Percentiles rank a stretch among this genome's conserved stretches.
Conservation (phyloP, 2,888 invertebrate species). For the Megalurothrips usitatus region DNA sequence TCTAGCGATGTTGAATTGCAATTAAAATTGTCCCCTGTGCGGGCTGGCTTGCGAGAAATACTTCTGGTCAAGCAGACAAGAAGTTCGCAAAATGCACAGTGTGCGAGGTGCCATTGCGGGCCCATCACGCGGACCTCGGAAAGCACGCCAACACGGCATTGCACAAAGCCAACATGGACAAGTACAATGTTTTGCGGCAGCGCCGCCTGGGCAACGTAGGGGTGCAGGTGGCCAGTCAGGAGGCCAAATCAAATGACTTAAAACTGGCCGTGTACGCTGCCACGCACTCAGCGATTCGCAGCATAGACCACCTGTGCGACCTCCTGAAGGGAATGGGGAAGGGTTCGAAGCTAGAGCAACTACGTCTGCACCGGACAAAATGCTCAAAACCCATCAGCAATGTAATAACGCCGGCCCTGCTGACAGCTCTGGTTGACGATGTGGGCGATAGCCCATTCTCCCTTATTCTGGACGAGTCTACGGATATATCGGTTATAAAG, state of each 20-base stretch:
- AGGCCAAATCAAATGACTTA: neutral
- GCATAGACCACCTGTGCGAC: neutral
- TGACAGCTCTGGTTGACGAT: constrained; percentile 37
- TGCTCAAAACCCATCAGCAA: constrained; percentile 37
- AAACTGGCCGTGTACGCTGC: neutral
- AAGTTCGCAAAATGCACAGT: neutral
- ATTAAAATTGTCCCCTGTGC: neutral
- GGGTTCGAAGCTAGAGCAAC: constrained; percentile 33
- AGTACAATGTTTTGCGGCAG: neutral
- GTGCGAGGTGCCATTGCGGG: neutral
- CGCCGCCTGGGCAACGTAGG: constrained; percentile 35
- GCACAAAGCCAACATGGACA: neutral
- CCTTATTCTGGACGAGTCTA: constrained; percentile 39
- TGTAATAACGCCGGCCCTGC: constrained; percentile 37
- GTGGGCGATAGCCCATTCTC: constrained; percentile 37
- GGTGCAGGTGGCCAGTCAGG: constrained; percentile 19
- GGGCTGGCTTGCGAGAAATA: neutral
- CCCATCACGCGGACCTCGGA: neutral
- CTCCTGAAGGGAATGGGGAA: constrained; percentile 34
- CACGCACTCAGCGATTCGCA: neutral
- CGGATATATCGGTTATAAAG: constrained; percentile 38
- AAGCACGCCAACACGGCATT: constrained; percentile 2
- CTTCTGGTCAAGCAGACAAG: neutral
- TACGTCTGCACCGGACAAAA: constrained; percentile 37
- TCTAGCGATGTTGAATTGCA: neutral